Percentiles rank a stretch among this genome's conserved stretches.
phyloP scores from a whole-genome alignment of 2,888 invertebrate species.

The Mongoloraphidia duomilia region DNA sequence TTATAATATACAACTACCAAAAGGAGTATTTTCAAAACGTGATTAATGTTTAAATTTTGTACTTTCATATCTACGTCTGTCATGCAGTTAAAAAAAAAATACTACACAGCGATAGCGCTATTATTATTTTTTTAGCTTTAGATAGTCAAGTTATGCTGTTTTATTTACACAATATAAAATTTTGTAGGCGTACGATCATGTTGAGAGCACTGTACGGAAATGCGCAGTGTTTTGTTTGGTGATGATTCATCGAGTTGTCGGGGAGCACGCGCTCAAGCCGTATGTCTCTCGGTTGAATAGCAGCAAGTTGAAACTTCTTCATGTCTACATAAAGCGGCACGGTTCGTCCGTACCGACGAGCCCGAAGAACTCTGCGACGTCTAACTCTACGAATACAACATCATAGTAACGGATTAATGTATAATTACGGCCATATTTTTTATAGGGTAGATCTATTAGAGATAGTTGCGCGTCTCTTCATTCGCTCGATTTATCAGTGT shows the following conservation, averaged over 20 bases:
- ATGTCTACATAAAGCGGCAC: slow-evolving; percentile 57
- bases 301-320: slow-evolving; percentile 77
- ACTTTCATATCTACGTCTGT: too few relatives aligned
- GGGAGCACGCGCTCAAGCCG: slow-evolving; percentile 70
- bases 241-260: slow-evolving; percentile 77
- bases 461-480: too few relatives aligned
- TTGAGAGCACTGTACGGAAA: slow-evolving; percentile 85
- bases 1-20: background rate
- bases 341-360: slow-evolving; percentile 31
- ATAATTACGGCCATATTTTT: too few relatives aligned
- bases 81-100: too few relatives aligned
- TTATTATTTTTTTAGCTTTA: too few relatives aligned
- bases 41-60: too few relatives aligned
- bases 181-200: slow-evolving; percentile 74
- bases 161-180: background rate
- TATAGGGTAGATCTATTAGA: too few relatives aligned
- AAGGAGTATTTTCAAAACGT: too few relatives aligned
- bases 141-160: too few relatives aligned
- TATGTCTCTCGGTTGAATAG: slow-evolving; percentile 69
- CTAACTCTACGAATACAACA: background rate
- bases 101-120: too few relatives aligned
- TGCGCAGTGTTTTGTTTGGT: slow-evolving; percentile 97
- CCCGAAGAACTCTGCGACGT: slow-evolving; percentile 23
- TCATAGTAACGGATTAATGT: too few relatives aligned
- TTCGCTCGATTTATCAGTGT: too few relatives aligned